Percentiles rank a stretch among this genome's conserved stretches.
Conservation (phyloP, 1,140 invertebrate species). For the Ephestia elutella region DNA sequence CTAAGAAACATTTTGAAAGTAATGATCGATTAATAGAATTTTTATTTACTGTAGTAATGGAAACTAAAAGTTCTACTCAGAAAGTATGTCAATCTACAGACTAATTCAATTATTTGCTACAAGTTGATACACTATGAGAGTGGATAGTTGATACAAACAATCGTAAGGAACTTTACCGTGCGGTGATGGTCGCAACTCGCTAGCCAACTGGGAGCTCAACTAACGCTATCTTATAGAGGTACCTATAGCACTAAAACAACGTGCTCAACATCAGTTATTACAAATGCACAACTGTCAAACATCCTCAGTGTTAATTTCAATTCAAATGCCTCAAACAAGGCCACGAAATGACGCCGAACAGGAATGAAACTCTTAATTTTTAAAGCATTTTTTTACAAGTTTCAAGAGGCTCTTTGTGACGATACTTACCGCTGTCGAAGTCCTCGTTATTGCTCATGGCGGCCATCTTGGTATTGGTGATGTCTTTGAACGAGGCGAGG, state of each 20-base stretch:
- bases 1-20: neutral
- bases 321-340: conserved; percentile 18
- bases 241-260: conserved; percentile 55
- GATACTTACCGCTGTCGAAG: conserved; percentile 86
- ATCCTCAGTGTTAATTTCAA: conserved; percentile 12
- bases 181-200: conserved; percentile 55
- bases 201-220: conserved; percentile 52
- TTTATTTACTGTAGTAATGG: neutral
- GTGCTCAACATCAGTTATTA: conserved; percentile 55
- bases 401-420: conserved; percentile 20
- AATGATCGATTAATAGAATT: neutral
- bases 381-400: conserved; percentile 26
- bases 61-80: conserved; percentile 19
- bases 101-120: conserved; percentile 29
- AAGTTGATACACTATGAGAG: conserved; percentile 12
- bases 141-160: conserved; percentile 31
- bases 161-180: conserved; percentile 58
- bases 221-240: conserved; percentile 49
- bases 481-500: conserved; percentile 97
- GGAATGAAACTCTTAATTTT: conserved; percentile 18
- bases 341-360: conserved; percentile 19
- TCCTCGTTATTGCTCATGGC: conserved; percentile 86
- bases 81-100: conserved; percentile 27
- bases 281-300: conserved; percentile 34
- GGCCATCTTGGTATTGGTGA: conserved; percentile 91